Percentiles rank a stretch among this genome's conserved stretches.
Evolutionary conservation across 2,797 vertebrate genomes (phyloP).

Genomic region (Acanthornis magna): DNA sequence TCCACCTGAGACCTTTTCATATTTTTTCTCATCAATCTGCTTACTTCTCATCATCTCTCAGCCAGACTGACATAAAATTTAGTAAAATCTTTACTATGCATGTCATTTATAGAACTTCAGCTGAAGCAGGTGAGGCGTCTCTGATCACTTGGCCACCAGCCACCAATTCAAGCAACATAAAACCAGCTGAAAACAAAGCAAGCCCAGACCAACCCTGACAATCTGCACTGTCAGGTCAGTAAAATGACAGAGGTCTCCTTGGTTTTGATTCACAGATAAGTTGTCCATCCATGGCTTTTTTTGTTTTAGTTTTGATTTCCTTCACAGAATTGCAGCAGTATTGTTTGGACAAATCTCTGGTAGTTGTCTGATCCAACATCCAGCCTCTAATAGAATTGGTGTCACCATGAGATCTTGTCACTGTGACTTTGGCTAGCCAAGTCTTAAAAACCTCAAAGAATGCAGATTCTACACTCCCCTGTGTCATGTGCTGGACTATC

Average conservation of each 20-base stretch:
- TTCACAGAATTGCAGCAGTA: background rate
- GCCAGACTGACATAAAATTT: background rate
- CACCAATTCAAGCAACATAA: background rate
- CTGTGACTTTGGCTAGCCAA: background rate
- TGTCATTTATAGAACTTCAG: background rate
- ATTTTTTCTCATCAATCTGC: background rate
- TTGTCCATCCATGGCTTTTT: fast-evolving
- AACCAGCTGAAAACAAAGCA: background rate
- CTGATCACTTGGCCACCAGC: background rate
- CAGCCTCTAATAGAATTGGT: background rate
- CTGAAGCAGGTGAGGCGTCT: background rate
- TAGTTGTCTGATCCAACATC: background rate
- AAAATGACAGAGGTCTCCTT: background rate
- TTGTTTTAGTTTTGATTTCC: background rate
- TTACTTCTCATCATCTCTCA: background rate
- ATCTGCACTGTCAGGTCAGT: background rate
- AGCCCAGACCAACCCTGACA: background rate
- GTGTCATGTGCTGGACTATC: background rate
- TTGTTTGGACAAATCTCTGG: background rate
- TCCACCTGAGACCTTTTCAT: background rate
- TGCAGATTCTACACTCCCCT: background rate
- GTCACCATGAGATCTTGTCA: background rate
- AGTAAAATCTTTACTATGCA: background rate
- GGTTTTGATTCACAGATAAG: background rate
- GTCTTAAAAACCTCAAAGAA: background rate